Conservation (phyloP, 2,888 invertebrate species). For the Epirrhoe tristata region DNA sequence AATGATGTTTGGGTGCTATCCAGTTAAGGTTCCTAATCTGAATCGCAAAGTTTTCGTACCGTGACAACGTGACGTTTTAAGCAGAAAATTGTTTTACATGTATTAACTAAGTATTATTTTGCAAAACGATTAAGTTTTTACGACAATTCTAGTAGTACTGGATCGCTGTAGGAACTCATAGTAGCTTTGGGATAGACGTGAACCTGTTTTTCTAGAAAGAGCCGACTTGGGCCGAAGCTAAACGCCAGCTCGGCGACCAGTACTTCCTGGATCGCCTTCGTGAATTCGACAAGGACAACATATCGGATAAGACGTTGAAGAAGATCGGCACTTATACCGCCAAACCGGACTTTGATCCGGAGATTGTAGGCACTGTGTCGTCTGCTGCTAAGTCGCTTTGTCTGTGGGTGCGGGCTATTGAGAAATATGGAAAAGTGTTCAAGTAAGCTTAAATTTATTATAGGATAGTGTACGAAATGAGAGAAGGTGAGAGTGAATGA, state of each 20-base stretch:
- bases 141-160: too few relatives aligned
- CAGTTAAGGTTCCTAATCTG: too few relatives aligned
- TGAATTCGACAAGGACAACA: constrained; percentile 95
- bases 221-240: constrained; percentile 95
- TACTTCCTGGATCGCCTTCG: constrained; percentile 91
- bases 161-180: too few relatives aligned
- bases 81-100: too few relatives aligned
- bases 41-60: too few relatives aligned
- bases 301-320: constrained; percentile 92
- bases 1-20: too few relatives aligned
- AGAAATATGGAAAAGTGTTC: constrained; percentile 95
- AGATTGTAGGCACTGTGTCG: constrained; percentile 94
- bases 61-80: too few relatives aligned
- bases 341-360: constrained; percentile 94
- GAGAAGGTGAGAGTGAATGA: too few relatives aligned
- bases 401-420: constrained; percentile 96
- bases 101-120: too few relatives aligned
- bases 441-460: constrained; percentile 79
- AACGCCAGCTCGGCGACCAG: constrained; percentile 92
- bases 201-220: constrained; percentile 79
- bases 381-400: constrained; percentile 94
- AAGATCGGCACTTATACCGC: constrained; percentile 91
- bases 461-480: too few relatives aligned
- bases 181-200: too few relatives aligned
- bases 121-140: too few relatives aligned